Evolutionary conservation across 2,113 vertebrate genomes (phyloP).

Genomic region (Melanotaenia duboulayi): DNA sequence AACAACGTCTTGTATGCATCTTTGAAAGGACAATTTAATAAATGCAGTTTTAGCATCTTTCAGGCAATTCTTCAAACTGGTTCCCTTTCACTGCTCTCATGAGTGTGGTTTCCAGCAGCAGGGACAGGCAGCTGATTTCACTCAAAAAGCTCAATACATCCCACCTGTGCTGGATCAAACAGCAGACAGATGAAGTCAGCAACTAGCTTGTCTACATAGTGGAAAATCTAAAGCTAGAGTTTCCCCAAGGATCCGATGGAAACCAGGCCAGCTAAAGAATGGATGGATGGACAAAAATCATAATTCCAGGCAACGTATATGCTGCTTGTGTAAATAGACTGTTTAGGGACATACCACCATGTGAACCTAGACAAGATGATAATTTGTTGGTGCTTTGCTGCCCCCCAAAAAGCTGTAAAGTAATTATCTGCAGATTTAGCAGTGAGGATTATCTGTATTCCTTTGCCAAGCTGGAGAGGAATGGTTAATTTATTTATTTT

Average conservation of each 20-base stretch:
- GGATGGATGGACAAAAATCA: background rate
- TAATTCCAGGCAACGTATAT: background rate
- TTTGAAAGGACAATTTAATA: background rate
- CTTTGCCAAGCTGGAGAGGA: background rate
- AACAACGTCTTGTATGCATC: background rate
- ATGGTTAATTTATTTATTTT: too few relatives aligned
- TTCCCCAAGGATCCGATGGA: background rate
- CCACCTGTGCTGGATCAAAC: conserved; percentile 25
- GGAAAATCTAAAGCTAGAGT: conserved; percentile 15
- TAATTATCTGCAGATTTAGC: background rate
- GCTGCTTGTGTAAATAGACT: background rate
- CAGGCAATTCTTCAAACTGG: background rate
- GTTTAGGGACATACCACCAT: background rate
- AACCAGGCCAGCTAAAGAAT: background rate
- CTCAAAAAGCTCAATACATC: background rate
- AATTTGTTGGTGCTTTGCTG: background rate
- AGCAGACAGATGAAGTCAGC: conserved; percentile 21
- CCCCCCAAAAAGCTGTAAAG: background rate
- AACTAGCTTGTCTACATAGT: background rate
- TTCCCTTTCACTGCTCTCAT: conserved; percentile 8
- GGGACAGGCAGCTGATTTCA: conserved; percentile 24
- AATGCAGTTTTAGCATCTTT: background rate
- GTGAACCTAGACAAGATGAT: background rate
- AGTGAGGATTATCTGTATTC: background rate
- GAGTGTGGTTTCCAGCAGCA: conserved; percentile 16